phyloP scores from a whole-genome alignment of 2,797 vertebrate genomes.

The Gymnothorax reevesii region DNA sequence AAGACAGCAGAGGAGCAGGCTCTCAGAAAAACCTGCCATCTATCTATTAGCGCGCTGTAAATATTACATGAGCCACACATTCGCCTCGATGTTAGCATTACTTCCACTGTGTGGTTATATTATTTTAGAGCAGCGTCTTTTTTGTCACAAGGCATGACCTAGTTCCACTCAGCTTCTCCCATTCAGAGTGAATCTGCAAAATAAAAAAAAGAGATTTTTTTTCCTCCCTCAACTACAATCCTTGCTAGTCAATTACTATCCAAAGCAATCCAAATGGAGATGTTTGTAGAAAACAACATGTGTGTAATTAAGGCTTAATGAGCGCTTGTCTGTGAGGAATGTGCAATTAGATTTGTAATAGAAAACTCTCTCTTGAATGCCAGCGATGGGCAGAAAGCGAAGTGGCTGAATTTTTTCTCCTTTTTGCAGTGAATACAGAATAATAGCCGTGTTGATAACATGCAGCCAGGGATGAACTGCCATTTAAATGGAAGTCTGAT shows the following conservation, averaged over 20 bases:
- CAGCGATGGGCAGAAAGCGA: slow-evolving; percentile 69
- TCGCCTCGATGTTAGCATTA: slow-evolving; percentile 74
- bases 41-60: slow-evolving; percentile 81
- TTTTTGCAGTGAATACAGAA: slow-evolving; percentile 22
- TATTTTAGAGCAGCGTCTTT: slow-evolving; percentile 81
- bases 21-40: slow-evolving; percentile 71
- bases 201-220: slow-evolving; percentile 46
- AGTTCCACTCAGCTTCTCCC: slow-evolving; percentile 69
- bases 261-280: slow-evolving; percentile 96
- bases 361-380: slow-evolving; percentile 73
- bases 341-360: slow-evolving; percentile 95
- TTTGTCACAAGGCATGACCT: slow-evolving; percentile 76
- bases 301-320: slow-evolving; percentile 99
- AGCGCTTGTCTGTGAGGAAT: slow-evolving; percentile 99
- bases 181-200: slow-evolving; percentile 61
- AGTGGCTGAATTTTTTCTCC: slow-evolving; percentile 34
- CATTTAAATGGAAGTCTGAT: slow-evolving; percentile 65
- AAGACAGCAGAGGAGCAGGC: slow-evolving; percentile 52
- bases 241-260: slow-evolving; percentile 90
- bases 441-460: slow-evolving; percentile 27
- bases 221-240: slow-evolving; percentile 70
- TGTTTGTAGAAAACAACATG: slow-evolving; percentile 99
- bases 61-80: slow-evolving; percentile 82
- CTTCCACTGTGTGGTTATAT: slow-evolving; percentile 77
- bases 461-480: slow-evolving; percentile 57